These are phyloP conservation scores for Temnothorax rugatulus DNA, from an alignment of 2,888 invertebrate species.

Conservation along the genomic window DNA sequence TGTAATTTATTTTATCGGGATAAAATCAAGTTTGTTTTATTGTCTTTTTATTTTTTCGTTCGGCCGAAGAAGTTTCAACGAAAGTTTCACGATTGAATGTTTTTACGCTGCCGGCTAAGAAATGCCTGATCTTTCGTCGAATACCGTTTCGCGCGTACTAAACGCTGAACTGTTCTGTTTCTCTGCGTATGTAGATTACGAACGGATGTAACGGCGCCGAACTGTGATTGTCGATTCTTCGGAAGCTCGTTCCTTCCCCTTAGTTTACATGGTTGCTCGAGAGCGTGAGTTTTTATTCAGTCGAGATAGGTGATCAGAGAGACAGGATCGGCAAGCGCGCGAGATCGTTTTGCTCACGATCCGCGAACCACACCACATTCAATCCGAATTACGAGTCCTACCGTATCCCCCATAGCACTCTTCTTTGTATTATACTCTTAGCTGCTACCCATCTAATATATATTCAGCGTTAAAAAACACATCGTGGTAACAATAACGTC, in stretches of 20 bases:
- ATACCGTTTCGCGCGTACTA: neutral
- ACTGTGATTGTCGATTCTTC: conserved; percentile 64
- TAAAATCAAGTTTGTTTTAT: neutral
- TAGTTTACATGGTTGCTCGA: conserved; percentile 27
- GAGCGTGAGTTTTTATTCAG: neutral
- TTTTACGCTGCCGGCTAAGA: conserved; percentile 17
- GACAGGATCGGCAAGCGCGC: conserved; percentile 39
- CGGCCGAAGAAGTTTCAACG: neutral
- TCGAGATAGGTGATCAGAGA: neutral
- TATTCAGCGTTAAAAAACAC: conserved; percentile 75
- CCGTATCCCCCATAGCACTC: conserved; percentile 74
- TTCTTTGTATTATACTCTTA: conserved; percentile 80
- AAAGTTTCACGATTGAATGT: conserved; percentile 8
- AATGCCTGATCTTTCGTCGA: neutral
- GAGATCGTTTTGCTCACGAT: conserved; percentile 44
- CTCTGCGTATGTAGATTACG: conserved; percentile 2
- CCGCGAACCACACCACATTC: conserved; percentile 63
- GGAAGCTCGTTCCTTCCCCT: conserved; percentile 25
- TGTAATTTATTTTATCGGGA: neutral
- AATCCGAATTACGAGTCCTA: conserved; percentile 78
- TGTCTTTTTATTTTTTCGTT: neutral
- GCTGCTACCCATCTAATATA: conserved; percentile 76
- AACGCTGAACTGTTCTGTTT: conserved; percentile 13
- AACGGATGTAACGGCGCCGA: conserved; percentile 14
- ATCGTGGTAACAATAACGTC: conserved; percentile 80